Percentiles rank a stretch among this genome's conserved stretches.
Conservation (phyloP, 1,140 invertebrate species). For the Eubasilissa regina region DNA sequence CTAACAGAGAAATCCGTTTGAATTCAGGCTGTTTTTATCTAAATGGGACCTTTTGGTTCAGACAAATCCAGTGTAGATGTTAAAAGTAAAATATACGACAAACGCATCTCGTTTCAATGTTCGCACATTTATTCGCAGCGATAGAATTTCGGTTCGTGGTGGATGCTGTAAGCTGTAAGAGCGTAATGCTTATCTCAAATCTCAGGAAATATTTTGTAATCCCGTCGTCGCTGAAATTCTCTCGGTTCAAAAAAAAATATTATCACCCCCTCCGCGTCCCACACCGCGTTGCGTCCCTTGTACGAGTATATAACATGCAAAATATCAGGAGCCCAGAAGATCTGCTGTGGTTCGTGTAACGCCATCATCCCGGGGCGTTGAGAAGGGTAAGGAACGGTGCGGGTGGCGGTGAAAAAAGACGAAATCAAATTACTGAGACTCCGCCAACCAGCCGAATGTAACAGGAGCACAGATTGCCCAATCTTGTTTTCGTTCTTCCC, state of each 20-base stretch:
- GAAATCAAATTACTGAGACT: conserved; percentile 58
- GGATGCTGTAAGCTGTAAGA: conserved; percentile 42
- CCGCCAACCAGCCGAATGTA: conserved; percentile 52
- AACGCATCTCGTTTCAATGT: conserved; percentile 39
- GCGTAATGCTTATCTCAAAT: conserved; percentile 55
- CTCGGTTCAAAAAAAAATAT: conserved; percentile 48
- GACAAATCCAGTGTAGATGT: too few species aligned
- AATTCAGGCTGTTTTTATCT: too few species aligned
- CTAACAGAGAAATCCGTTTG: too few species aligned
- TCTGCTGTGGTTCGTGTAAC: conserved; percentile 46
- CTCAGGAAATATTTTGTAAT: conserved; percentile 58
- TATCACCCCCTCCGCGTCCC: conserved; percentile 1
- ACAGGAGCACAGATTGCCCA: conserved; percentile 58
- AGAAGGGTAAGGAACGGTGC: conserved; percentile 34
- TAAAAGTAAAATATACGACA: conserved; percentile 6
- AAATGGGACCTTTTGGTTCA: too few species aligned
- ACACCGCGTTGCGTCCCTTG: conserved; percentile 20
- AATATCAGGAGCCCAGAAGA: conserved; percentile 41
- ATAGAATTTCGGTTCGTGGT: conserved; percentile 41
- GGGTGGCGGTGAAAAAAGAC: conserved; percentile 48
- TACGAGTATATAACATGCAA: conserved; percentile 43
- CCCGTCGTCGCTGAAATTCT: conserved; percentile 49
- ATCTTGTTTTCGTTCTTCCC: conserved; percentile 57
- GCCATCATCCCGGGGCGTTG: conserved; percentile 38
- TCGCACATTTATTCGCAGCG: conserved; percentile 32